Evolutionary conservation across 2,888 invertebrate species (phyloP), one percentile per base, ranked within the genome.

Genomic region (Pseudoips prasinana): DNA sequence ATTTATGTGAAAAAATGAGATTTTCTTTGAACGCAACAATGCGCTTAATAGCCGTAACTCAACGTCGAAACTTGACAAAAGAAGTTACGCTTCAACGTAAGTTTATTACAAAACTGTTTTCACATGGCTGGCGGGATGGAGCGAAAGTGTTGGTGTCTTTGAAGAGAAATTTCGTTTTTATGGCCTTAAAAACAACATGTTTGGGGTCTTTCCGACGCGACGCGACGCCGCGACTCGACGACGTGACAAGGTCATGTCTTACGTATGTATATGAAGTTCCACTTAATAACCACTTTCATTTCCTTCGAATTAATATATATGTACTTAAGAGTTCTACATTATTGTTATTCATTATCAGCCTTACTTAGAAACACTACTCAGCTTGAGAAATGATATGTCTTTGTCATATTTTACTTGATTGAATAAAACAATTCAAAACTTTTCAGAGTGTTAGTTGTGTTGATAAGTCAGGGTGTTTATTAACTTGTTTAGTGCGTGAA

Each of bases 61-160:
- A 51, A 55, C 7, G 20, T 20, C 25, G 38, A 35, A 49, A 47
- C 45, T 30, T 42, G 33, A 53, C 57, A 53, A 58, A 58, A 56
- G 58, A 50, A 39, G 56, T 64, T 56, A 52, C 53, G 52, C 51
- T 51, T 48, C 38, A 42, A 39, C 20, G 31, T 55, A 47, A 51
- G 41, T 32, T 42, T 49, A 41, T 50, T 57, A 54, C 50, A 46
- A 57, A 63, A 58, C 43, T 23, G 18, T 33, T 48, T 45, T 39
- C 34, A 33, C 32, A 45, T 38, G 33, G 34, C 40, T n/a, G n/a
- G 42, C 48, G 40, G 43, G 39, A 37, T 39, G 30, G 33, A 57
- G 72, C 63, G 75, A 75, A 76, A 76, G 75, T 73, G 65, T 50
- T 52, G 46, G 55, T 52, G 70, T 64, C 67, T 60, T 41, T 51